Percentiles rank a stretch among this genome's conserved stretches.
Evolutionary conservation across 30 jellyfish, hydroid and myxozoan species (phyloP).

Genomic region (Aurelia sp.): DNA sequence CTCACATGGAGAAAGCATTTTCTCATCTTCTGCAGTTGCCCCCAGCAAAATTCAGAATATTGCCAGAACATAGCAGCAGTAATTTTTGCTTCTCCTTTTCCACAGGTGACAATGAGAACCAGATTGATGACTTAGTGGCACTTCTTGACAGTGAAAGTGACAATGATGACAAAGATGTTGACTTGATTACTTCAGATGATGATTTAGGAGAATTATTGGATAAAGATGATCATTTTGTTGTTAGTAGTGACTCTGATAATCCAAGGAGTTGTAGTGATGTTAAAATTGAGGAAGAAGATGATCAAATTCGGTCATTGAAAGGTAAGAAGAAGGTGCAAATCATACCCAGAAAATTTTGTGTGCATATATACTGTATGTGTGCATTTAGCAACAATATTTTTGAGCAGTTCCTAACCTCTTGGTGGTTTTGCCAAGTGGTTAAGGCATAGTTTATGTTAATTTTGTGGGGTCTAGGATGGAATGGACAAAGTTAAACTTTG

Average conservation of each 20-base stretch:
- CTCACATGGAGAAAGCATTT: no score
- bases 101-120: not conserved
- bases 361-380: no score
- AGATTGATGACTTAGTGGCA: constrained; percentile 13
- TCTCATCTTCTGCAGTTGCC: no score
- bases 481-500: no score
- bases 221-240: not conserved
- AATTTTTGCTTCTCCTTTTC: not conserved
- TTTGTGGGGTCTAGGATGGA: no score
- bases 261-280: not conserved
- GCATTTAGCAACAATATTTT: no score
- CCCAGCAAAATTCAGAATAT: no score
- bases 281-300: not conserved
- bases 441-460: no score
- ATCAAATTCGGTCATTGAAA: not conserved
- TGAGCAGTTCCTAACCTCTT: no score
- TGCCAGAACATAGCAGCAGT: no score
- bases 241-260: not conserved
- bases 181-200: not conserved
- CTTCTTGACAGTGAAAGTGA: constrained; percentile 1
- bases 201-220: not conserved
- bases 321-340: not conserved
- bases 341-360: no score
- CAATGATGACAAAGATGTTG: not conserved
- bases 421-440: no score